Evolutionary conservation across 2,888 invertebrate genomes (phyloP).

Genomic region (Drosophila helvetica): DNA sequence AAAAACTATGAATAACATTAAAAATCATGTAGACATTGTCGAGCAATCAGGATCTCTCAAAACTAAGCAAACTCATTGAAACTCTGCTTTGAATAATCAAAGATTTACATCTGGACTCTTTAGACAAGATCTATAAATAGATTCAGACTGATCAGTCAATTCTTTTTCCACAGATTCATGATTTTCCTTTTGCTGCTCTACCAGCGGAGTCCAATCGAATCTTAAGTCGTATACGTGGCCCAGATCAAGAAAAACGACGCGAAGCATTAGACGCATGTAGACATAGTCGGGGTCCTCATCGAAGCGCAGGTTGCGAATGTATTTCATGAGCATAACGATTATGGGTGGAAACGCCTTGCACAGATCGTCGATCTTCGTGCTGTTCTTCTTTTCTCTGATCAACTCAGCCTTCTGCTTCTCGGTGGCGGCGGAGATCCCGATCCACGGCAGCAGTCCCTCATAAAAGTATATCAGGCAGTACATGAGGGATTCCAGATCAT

Average conservation of each 20-base stretch:
- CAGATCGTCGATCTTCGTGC: constrained; percentile 21
- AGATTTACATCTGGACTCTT: not conserved
- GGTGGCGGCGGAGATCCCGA: not conserved
- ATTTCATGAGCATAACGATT: constrained; percentile 37
- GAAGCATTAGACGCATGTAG: constrained; percentile 5
- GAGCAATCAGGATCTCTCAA: too few relatives aligned
- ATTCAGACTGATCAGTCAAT: not conserved
- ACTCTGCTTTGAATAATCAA: too few relatives aligned
- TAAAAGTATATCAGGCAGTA: constrained; percentile 56
- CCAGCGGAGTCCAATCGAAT: not conserved
- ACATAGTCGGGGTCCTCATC: constrained; percentile 39
- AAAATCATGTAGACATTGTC: too few relatives aligned
- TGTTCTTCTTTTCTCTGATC: constrained; percentile 50
- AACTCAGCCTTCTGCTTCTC: constrained; percentile 36
- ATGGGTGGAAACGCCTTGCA: constrained; percentile 50
- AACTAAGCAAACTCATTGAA: too few relatives aligned
- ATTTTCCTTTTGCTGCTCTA: not conserved
- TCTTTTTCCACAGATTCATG: not conserved
- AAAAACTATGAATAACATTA: too few relatives aligned
- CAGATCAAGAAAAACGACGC: not conserved
- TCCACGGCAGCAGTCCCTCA: constrained; percentile 55
- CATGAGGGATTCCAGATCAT: constrained; percentile 57
- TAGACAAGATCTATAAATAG: not conserved
- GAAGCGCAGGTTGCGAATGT: constrained; percentile 38
- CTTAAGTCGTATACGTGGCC: not conserved